Conservation (phyloP, 2,888 invertebrate species). For the Cosmia trapezina region DNA sequence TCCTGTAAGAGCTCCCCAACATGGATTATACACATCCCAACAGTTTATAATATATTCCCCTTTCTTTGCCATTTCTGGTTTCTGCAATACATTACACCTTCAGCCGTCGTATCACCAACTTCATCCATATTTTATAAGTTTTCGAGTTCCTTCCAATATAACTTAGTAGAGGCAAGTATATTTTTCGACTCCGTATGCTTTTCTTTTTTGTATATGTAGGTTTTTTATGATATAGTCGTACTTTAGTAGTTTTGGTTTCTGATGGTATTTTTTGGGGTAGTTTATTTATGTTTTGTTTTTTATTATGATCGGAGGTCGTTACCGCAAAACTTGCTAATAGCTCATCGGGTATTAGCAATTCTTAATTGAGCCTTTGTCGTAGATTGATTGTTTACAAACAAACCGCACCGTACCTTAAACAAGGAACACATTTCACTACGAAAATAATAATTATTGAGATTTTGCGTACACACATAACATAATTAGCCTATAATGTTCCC, state of each 20-base stretch:
- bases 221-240: conserved; percentile 40
- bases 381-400: too few species aligned
- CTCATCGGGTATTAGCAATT: too few species aligned
- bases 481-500: too few species aligned
- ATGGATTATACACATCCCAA: conserved; percentile 21
- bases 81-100: conserved; percentile 64
- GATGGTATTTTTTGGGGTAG: background rate
- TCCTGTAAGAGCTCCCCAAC: conserved; percentile 3
- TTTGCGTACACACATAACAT: too few species aligned
- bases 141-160: conserved; percentile 64
- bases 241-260: conserved; percentile 16
- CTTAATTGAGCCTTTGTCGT: too few species aligned
- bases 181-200: conserved; percentile 49
- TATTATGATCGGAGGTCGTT: background rate
- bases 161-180: conserved; percentile 60
- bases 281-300: background rate
- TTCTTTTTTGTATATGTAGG: conserved; percentile 50
- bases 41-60: conserved; percentile 56
- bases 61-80: conserved; percentile 56
- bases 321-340: background rate
- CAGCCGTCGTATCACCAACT: conserved; percentile 64
- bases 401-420: too few species aligned
- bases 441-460: too few species aligned
- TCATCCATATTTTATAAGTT: conserved; percentile 68
- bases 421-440: too few species aligned